Evolutionary conservation across 2,797 vertebrate genomes (phyloP), one percentile per base, ranked within the genome.

Genomic region (Anabacerthia variegaticeps): DNA sequence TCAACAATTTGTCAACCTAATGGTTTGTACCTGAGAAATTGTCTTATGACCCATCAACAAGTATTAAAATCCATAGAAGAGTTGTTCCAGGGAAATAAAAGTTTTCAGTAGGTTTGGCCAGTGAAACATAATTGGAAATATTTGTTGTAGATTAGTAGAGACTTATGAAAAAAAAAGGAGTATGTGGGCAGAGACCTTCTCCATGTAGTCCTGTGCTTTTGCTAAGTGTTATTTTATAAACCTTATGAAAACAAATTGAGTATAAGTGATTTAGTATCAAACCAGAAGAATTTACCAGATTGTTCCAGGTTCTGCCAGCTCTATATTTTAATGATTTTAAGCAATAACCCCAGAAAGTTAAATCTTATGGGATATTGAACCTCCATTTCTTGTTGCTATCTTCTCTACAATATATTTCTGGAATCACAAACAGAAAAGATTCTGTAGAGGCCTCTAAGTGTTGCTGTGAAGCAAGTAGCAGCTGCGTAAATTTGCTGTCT

Each of bases 1-100:
- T 94, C 89, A 95, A 92, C 93, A 91, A 79, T 95, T 96, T 96
- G 85, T 96, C 94, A 96, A 8, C 83, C 75, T 90, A 85, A 84
- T 92, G 41, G 80, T 93, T 85, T 95, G 71, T 92, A 92, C 89
- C 92, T 91, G 72, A 96, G 80, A 95, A 95, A 85, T 76, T 78
- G 76, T 43, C 76, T 96, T 75, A 39, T 96, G 92, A 76, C 48
- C 61, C 37, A 88, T 89, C 89, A 87, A 48, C 73, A 90, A 90
- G 69, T 62, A 54, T 28, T 69, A 66, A 85, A 93, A 90, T 26
- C 34, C 46, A 73, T 26, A 37, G 34, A 95, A 80, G 0, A 1
- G 51, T 89, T 83, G 28, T 81, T 76, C 48, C 36, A 92, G 26
- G 68, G 39, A 69, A 6, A 78, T 62, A 71, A 82, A 94, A 88